Percentiles rank a stretch among this genome's conserved stretches.
Evolutionary conservation across 2,888 invertebrate genomes (phyloP).

Genomic region (Trissolcus brochymenae): DNA sequence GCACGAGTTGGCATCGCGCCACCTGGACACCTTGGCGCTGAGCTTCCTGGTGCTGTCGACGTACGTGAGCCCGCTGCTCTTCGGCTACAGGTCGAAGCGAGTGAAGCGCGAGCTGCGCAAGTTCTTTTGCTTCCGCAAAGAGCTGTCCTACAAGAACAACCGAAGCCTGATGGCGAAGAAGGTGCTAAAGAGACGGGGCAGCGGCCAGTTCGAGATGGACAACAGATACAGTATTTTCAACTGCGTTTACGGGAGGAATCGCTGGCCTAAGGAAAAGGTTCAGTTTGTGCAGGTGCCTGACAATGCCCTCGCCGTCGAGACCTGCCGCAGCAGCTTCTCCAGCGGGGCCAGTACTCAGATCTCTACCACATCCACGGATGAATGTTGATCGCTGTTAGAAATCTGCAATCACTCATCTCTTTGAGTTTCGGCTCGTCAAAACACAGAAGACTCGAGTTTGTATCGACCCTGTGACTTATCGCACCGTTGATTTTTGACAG

Average conservation of each 20-base stretch:
- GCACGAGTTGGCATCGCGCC: constrained; percentile 63
- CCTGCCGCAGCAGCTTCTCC: constrained; percentile 81
- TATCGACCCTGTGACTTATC: too few species aligned
- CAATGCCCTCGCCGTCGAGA: constrained; percentile 79
- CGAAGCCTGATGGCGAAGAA: constrained; percentile 77
- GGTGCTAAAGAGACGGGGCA: constrained; percentile 71
- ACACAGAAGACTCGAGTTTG: too few species aligned
- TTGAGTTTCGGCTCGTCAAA: too few species aligned
- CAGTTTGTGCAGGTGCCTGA: constrained; percentile 78
- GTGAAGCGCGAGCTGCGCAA: constrained; percentile 80
- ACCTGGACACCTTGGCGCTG: constrained; percentile 69
- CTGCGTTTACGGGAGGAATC: constrained; percentile 71
- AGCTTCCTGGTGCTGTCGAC: constrained; percentile 80
- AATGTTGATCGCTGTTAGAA: constrained; percentile 62
- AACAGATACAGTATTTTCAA: constrained; percentile 73
- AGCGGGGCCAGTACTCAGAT: constrained; percentile 81
- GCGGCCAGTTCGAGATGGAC: constrained; percentile 67
- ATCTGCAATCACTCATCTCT: too few species aligned
- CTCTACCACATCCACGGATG: constrained; percentile 81
- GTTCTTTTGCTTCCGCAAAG: constrained; percentile 76
- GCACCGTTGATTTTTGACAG: too few species aligned
- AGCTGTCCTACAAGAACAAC: constrained; percentile 73
- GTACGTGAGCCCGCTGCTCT: constrained; percentile 84
- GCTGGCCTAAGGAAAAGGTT: constrained; percentile 76
- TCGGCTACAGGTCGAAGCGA: constrained; percentile 85